Evolutionary conservation across 2,888 invertebrate species (phyloP).

Genomic region (Drosophila buzzatii): DNA sequence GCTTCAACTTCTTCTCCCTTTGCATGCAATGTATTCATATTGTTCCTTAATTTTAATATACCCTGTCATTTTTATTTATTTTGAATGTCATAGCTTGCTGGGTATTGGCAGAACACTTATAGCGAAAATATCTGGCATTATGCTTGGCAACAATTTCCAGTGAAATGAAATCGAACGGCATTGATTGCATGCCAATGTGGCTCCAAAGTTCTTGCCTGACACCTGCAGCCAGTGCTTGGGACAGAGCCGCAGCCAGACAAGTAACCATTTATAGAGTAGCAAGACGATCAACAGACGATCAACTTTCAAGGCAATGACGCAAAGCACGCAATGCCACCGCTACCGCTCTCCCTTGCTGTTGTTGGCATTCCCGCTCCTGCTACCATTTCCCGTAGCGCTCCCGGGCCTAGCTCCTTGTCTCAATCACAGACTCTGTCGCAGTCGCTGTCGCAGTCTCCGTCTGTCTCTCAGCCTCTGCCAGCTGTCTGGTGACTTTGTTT

Average conservation of each 20-base stretch:
- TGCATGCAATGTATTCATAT: not conserved
- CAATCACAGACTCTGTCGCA: constrained; percentile 10
- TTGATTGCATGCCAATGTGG: constrained; percentile 83
- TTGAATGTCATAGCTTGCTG: constrained; percentile 19
- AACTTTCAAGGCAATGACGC: constrained; percentile 77
- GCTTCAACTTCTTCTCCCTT: not conserved
- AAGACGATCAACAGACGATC: constrained; percentile 80
- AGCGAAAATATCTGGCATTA: constrained; percentile 64
- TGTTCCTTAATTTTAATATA: constrained; percentile 8
- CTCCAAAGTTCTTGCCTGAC: constrained; percentile 83
- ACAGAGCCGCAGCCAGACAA: constrained; percentile 53
- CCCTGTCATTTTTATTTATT: constrained; percentile 5
- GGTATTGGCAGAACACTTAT: constrained; percentile 45
- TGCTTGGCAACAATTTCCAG: constrained; percentile 61
- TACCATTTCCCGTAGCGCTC: constrained; percentile 11
- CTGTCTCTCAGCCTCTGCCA: constrained; percentile 17
- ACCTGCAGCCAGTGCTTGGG: constrained; percentile 63
- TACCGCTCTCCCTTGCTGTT: not conserved
- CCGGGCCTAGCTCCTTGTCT: constrained; percentile 7
- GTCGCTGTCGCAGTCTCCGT: not conserved
- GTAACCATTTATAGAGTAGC: constrained; percentile 78
- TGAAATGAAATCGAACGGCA: constrained; percentile 81
- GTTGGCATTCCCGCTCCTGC: not conserved
- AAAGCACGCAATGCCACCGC: constrained; percentile 64
- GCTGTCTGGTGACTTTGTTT: constrained; percentile 23